Base-by-base conservation (phyloP, 2,797 vertebrate genomes). In the Pogonophryne albipinna region DNA sequence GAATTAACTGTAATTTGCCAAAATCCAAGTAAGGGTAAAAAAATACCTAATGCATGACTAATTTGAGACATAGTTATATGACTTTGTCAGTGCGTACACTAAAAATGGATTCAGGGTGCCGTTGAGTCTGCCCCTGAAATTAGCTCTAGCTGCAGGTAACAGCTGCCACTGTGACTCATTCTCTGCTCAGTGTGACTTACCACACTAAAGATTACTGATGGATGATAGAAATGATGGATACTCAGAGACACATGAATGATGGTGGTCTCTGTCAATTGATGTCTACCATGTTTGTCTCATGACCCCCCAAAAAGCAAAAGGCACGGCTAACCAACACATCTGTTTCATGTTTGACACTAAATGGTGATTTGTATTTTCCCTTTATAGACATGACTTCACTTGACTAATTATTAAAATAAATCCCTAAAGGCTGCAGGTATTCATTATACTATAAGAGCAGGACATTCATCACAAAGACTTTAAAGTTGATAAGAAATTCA, bases 391-490 rank as follows among this genome's bases (percentile, higher is more conserved):
- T 57, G 84, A 81, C 83, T 87, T 85, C 68, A 63, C 63, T 69
- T 89, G 89, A 92, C 86, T 90, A 90, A 92, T 90, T 85, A 88
- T 49, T 65, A 46, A 53, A 67, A 60, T 62, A 53, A 38, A 68
- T 34, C 78, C 87, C 91, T 57, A 69, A 52, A 83, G 90, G 89
- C 73, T 57, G 59, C 76, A 75, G 70, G 64, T 86, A 85, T 87
- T 91, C 90, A 91, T 92, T 92, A 89, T 68, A 17, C 45, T 23
- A 66, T 50, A 10, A 44, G 89, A 89, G 12, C 76, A 85, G 86
- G 73, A 72, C 85, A 91, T 93, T 85, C 70, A 89, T 93, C 90
- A 88, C 60, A 49, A 66, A 79, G 76, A 88, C 85, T 87, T 89
- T 79, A 80, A 81, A 78, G 85, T 72, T 78, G 78, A 65, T 92